A percentile compares a stretch with the other conserved stretches of the same genome.
phyloP scores from a whole-genome alignment of 2,113 vertebrate species.

The Pungitius pungitius region DNA sequence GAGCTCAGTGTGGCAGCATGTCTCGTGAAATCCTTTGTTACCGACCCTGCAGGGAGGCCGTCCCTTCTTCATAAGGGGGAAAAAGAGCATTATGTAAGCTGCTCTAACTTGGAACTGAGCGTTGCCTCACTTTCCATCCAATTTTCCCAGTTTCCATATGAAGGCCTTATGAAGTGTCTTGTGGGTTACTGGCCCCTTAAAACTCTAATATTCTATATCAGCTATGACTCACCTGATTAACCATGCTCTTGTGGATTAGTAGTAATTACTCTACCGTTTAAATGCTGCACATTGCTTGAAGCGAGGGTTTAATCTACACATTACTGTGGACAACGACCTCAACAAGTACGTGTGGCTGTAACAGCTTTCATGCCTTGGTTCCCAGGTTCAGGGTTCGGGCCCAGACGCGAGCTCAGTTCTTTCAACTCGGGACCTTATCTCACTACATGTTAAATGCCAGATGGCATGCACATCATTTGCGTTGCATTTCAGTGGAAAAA shows the following conservation, averaged over 20 bases:
- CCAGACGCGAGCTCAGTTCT: slow-evolving; percentile 54
- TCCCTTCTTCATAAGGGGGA: background rate
- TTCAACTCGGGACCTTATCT: slow-evolving; percentile 62
- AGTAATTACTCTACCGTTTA: background rate
- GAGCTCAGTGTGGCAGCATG: slow-evolving; percentile 27
- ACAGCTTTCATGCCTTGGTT: slow-evolving; percentile 35
- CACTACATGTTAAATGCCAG: slow-evolving; percentile 48
- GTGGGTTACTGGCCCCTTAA: slow-evolving; percentile 22
- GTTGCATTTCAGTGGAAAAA: slow-evolving; percentile 48
- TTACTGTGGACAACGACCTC: slow-evolving; percentile 9
- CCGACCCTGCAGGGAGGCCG: slow-evolving; percentile 22
- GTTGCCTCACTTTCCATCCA: slow-evolving; percentile 48
- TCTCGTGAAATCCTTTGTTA: slow-evolving; percentile 58
- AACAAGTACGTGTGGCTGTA: slow-evolving; percentile 28
- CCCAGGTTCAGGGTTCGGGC: slow-evolving; percentile 14
- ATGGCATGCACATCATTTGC: slow-evolving; percentile 57
- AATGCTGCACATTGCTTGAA: background rate
- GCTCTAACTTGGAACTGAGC: slow-evolving; percentile 30
- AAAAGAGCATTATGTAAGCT: slow-evolving; percentile 26
- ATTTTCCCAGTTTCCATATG: slow-evolving; percentile 38
- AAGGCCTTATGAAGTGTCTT: slow-evolving; percentile 5
- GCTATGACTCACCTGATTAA: background rate
- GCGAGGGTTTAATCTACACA: slow-evolving; percentile 19
- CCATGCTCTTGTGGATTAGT: background rate
- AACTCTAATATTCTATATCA: slow-evolving; percentile 10